phyloP scores from a whole-genome alignment of 30 jellyfish, hydroid and myxozoan species.

The Turritopsis dohrnii region DNA sequence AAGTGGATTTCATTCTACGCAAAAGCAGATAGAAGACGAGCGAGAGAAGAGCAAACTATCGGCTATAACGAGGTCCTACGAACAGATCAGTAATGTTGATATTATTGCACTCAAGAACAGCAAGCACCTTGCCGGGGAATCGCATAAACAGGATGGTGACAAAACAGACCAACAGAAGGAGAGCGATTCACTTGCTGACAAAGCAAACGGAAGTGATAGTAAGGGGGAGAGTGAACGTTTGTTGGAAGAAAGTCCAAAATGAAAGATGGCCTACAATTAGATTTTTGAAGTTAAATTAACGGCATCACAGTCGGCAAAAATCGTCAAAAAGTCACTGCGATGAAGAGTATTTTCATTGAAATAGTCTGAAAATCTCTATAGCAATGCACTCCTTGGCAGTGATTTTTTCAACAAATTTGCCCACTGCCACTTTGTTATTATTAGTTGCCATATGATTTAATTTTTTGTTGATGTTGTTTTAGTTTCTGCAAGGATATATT shows the following conservation, averaged over 20 bases:
- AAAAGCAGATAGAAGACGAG: neutral
- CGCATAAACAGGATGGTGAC: neutral
- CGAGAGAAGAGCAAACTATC: neutral
- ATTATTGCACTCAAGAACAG: neutral
- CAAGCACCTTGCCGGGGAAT: neutral
- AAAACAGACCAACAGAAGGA: neutral
- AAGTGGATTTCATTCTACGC: neutral
- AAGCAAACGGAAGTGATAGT: neutral
- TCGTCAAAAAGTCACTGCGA: no score
- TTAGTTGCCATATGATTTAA: no score
- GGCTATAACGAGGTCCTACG: neutral
- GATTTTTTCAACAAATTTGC: no score
- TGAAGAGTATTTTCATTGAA: no score
- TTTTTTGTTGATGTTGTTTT: no score
- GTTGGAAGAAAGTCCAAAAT: neutral
- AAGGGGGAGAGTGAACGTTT: neutral
- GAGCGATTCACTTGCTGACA: neutral
- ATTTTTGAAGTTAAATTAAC: no score
- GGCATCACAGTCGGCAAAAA: no score
- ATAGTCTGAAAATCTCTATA: no score
- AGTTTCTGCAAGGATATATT: no score
- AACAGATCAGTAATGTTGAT: slow-evolving; percentile 1
- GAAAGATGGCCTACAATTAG: neutral
- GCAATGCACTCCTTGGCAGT: no score
- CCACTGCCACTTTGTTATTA: no score